Conservation (phyloP, 1,140 invertebrate species). For the Leptonema lineaticorne region DNA sequence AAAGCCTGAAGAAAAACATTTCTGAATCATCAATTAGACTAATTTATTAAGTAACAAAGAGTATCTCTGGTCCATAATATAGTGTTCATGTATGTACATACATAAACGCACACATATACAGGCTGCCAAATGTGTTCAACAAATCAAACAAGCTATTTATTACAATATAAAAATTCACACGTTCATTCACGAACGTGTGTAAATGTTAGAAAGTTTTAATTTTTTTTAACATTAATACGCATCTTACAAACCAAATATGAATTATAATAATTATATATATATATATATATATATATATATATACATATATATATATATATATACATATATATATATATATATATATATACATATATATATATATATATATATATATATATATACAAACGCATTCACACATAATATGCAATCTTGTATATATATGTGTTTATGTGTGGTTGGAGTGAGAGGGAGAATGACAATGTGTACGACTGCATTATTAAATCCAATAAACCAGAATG, state of each 20-base stretch:
- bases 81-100: conserved; percentile 24
- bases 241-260: not conserved
- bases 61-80: conserved; percentile 31
- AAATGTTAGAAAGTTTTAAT: not conserved
- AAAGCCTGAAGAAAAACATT: not conserved
- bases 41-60: conserved; percentile 36
- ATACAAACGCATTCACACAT: not conserved
- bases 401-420: not conserved
- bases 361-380: not conserved
- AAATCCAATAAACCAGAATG: conserved; percentile 5
- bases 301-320: not conserved
- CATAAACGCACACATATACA: conserved; percentile 25
- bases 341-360: not conserved
- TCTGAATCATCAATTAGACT: conserved; percentile 9
- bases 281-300: not conserved
- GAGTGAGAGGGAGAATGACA: not conserved
- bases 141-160: conserved; percentile 31
- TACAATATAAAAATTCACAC: conserved; percentile 14
- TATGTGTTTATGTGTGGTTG: not conserved
- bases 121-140: conserved; percentile 38
- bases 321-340: not conserved
- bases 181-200: not conserved
- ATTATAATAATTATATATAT: not conserved
- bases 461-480: not conserved
- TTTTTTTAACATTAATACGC: not conserved